Percentiles rank a stretch among this genome's conserved stretches.
These are phyloP conservation scores for Conus betulinus DNA, from an alignment of 1,140 invertebrate genomes.

Conservation along the genomic window DNA sequence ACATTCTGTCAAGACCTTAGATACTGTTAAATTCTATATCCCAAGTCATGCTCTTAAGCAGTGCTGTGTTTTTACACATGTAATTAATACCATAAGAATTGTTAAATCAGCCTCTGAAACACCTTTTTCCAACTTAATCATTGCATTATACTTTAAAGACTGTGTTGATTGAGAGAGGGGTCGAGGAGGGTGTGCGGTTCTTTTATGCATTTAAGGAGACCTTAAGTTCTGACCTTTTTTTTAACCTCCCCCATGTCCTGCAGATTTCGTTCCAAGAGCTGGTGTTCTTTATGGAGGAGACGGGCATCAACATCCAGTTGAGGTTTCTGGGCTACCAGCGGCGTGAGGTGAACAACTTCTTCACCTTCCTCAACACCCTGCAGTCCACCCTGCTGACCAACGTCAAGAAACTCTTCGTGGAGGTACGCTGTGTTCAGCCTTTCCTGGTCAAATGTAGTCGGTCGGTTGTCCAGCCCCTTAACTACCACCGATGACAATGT, in stretches of 20 bases:
- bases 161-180: too few species aligned
- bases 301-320: conserved; percentile 63
- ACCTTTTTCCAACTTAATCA: too few species aligned
- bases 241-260: neutral
- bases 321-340: conserved; percentile 69
- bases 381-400: conserved; percentile 66
- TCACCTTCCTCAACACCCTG: conserved; percentile 63
- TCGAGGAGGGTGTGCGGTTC: too few species aligned
- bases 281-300: conserved; percentile 64
- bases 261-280: conserved; percentile 69
- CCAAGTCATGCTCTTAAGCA: too few species aligned
- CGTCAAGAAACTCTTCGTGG: conserved; percentile 64
- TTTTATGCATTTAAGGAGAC: too few species aligned
- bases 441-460: neutral
- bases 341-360: conserved; percentile 59
- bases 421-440: conserved; percentile 47
- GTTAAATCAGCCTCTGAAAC: too few species aligned
- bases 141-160: too few species aligned
- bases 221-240: too few species aligned
- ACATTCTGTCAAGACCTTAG: too few species aligned
- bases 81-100: too few species aligned
- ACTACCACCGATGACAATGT: neutral
- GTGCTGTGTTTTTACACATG: too few species aligned
- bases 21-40: too few species aligned
- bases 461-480: neutral